phyloP scores from a whole-genome alignment of 2,797 vertebrate genomes.

The Enteromius paludinosus region DNA sequence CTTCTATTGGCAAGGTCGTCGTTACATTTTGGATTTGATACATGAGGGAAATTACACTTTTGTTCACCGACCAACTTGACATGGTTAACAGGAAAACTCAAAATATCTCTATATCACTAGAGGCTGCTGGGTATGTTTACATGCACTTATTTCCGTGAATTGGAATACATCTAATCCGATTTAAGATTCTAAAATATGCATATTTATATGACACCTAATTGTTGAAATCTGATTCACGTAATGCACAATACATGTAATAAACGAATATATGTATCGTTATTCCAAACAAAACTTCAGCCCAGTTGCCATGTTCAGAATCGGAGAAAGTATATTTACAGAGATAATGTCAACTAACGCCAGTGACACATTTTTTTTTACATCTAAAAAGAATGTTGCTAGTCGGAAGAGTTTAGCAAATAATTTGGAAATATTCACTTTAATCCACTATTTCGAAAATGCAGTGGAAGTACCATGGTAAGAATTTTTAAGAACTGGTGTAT shows the following conservation, averaged over 20 bases:
- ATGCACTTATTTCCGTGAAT: not conserved
- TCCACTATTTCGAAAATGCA: not conserved
- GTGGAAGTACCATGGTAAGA: not conserved
- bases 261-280: not conserved
- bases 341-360: too few relatives aligned
- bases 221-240: not conserved
- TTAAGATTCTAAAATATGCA: not conserved
- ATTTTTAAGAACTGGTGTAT: not conserved
- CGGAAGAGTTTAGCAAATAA: not conserved
- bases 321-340: too few relatives aligned
- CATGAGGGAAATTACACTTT: not conserved
- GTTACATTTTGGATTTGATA: not conserved
- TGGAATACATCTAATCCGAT: not conserved
- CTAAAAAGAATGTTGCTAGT: not conserved
- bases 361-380: too few relatives aligned
- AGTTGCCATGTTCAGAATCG: too few relatives aligned
- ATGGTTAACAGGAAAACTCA: not conserved
- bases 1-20: not conserved
- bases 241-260: too few relatives aligned
- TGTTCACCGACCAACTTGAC: not conserved
- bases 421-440: not conserved
- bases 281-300: too few relatives aligned
- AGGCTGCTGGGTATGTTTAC: not conserved
- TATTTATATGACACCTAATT: not conserved
- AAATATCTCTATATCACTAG: not conserved